Percentiles rank a stretch among this genome's conserved stretches.
Evolutionary conservation across 2,888 invertebrate genomes (phyloP).

Genomic region (Acleris cristana): DNA sequence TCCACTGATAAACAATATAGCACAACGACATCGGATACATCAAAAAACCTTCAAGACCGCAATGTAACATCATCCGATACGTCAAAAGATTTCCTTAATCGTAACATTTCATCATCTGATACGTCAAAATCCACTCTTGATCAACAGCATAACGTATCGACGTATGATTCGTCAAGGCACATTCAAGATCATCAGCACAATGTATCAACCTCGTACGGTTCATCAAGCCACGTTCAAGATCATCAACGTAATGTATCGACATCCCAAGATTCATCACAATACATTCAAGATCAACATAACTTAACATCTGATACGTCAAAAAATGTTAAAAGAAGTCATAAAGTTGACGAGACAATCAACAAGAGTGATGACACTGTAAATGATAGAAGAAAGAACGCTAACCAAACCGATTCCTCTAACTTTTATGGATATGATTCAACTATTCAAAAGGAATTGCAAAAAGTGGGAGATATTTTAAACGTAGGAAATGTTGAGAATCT

Average conservation of each 20-base stretch:
- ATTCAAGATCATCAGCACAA: slow-evolving; percentile 41
- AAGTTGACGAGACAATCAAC: slow-evolving; percentile 49
- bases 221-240: slow-evolving; percentile 8
- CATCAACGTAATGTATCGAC: slow-evolving; percentile 39
- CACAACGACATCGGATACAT: slow-evolving; percentile 37
- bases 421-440: slow-evolving; percentile 77
- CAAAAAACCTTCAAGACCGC: slow-evolving; percentile 42
- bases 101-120: slow-evolving; percentile 20
- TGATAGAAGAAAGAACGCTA: slow-evolving; percentile 58
- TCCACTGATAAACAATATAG: slow-evolving; percentile 38
- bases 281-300: slow-evolving; percentile 21
- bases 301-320: slow-evolving; percentile 40
- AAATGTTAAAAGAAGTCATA: slow-evolving; percentile 47
- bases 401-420: slow-evolving; percentile 74
- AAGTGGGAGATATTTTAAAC: slow-evolving; percentile 75
- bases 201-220: slow-evolving; percentile 1
- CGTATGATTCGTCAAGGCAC: slow-evolving; percentile 23
- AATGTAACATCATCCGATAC: slow-evolving; percentile 15
- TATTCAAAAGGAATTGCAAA: slow-evolving; percentile 71
- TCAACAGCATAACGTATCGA: slow-evolving; percentile 30
- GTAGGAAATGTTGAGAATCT: slow-evolving; percentile 66
- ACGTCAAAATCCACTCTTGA: slow-evolving; percentile 40
- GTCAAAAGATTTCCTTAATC: slow-evolving; percentile 40
- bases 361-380: slow-evolving; percentile 52
- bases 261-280: slow-evolving; percentile 15